Evolutionary conservation across 2,797 vertebrate species (phyloP), one percentile per base, ranked within the genome.

Genomic region (Merluccius polli): DNA sequence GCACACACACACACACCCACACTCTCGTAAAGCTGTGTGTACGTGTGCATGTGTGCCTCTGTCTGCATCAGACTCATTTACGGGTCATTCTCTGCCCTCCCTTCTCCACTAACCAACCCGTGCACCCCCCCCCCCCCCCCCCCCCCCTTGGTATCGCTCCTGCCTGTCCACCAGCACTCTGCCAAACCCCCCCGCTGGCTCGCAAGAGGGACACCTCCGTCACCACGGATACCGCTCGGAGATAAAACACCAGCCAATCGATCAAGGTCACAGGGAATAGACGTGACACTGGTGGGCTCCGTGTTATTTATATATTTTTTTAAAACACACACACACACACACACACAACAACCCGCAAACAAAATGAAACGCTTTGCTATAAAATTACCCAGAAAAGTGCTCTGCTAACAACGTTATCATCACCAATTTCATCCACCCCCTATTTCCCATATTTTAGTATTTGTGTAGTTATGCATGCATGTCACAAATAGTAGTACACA

Each of bases 181-280:
- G 73, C 73, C 32, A 59, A 65, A 27, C 59, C 30, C 41, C 31
- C 59, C 48, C 18, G 8, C 36, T 30, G n/a, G 21, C 74, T 67
- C 27, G 16, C 31, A 29, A 71, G 72, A 68, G 67, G 77, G 77
- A 70, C 48, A 63, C 71, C 31, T 76, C 72, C 38, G 74, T 80
- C 41, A 7, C 67, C 79, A 78, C 27, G n/a, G 69, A 71, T 74
- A 78, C 72, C 4, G 38, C 70, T 76, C 13, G 59, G 73, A 75
- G 33, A 76, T 24, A 59, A 71, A 69, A 70, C 65, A 73, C 71
- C 71, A 77, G 41, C 31, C 48, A 36, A 74, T 86, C 79, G 59
- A 32, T 79, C 52, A 83, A 77, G 30, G 72, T 83, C 72, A 74
- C 30, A 29, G 33, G 35, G 29, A 44, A 73, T 32, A 33, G 44